phyloP scores from a whole-genome alignment of 2,888 invertebrate genomes.

The Anorthoa munda region DNA sequence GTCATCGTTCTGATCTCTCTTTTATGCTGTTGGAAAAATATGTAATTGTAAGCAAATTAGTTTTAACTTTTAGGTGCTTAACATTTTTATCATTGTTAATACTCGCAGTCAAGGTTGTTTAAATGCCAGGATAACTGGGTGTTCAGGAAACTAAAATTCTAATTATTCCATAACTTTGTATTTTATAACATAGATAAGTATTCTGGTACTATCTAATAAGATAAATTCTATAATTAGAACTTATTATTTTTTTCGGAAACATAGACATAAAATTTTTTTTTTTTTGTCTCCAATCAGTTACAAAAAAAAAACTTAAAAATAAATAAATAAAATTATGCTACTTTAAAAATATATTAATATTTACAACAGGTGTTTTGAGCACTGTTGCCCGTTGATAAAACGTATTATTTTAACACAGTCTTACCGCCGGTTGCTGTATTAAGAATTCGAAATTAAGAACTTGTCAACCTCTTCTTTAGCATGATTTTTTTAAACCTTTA shows the following conservation, averaged over 20 bases:
- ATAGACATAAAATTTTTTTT: not conserved
- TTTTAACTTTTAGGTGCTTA: too few relatives aligned
- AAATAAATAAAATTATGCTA: not conserved
- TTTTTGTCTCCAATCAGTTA: not conserved
- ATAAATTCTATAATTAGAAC: not conserved
- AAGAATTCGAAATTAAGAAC: too few relatives aligned
- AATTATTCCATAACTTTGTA: conserved; percentile 8
- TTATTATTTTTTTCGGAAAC: not conserved
- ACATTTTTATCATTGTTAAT: too few relatives aligned
- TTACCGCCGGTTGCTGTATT: not conserved
- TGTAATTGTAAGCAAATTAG: too few relatives aligned
- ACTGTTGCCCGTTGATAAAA: not conserved
- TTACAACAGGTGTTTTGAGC: not conserved
- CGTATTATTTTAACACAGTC: too few relatives aligned
- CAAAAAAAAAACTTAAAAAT: not conserved
- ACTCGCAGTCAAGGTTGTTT: too few relatives aligned
- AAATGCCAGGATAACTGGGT: too few relatives aligned
- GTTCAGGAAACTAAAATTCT: too few relatives aligned
- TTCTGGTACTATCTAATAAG: not conserved
- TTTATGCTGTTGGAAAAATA: too few relatives aligned
- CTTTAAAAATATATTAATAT: not conserved
- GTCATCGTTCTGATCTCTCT: too few relatives aligned
- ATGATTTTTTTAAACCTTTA: too few relatives aligned
- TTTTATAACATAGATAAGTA: not conserved
- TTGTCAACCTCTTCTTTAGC: too few relatives aligned